Base-by-base conservation (phyloP, 35 echinoderm and acorn worm species). In the Apostichopus parvimensis region DNA sequence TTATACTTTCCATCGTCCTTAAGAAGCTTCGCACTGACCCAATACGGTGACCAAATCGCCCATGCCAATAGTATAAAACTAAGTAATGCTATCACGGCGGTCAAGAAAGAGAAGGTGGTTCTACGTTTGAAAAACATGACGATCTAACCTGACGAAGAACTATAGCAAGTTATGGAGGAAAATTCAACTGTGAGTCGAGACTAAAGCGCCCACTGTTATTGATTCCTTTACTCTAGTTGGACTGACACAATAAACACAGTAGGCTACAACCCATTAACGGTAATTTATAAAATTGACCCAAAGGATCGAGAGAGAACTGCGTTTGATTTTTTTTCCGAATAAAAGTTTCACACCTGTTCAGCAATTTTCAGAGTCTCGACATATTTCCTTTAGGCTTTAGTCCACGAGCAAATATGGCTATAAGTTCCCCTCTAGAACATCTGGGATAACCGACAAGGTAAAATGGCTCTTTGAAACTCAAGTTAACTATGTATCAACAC, bases 91-190 rank as follows among this genome's bases (percentile, higher is more conserved):
- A 91, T 66, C 5, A 94, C 13, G 17, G 95, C 87, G 1, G 86
- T 92, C n/a, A 97, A 52, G 34, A 94, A 94, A 26, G 85, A 97
- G 13, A 92, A 91, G 5, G 93, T 97, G 4, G 95, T 92, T 56
- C 95, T 90, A 57, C 93, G 83, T 78, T 97, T 97, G 23, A 96
- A 75, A 58, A 94, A 82, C 89, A 91, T 91, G 28, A 6, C 65
- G 8, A 73, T 5, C 64, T 68, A 18, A 68, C 7, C 8, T 20
- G n/a, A 75, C 7, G 15, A 75, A 75, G 1, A 75, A 3, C 2
- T 7, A 68, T 17, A 75, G 17, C 5, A 75, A 75, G 6, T 75
- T 6, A 18, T 75, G 34, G 13, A 82, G 12, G 14, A 17, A 82
- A 57, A 82, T 53, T 82, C 79, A 57, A 53, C 79, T 26, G 11